Evolutionary conservation across 2,888 invertebrate species (phyloP).

Genomic region (Pedicia rivosa): DNA sequence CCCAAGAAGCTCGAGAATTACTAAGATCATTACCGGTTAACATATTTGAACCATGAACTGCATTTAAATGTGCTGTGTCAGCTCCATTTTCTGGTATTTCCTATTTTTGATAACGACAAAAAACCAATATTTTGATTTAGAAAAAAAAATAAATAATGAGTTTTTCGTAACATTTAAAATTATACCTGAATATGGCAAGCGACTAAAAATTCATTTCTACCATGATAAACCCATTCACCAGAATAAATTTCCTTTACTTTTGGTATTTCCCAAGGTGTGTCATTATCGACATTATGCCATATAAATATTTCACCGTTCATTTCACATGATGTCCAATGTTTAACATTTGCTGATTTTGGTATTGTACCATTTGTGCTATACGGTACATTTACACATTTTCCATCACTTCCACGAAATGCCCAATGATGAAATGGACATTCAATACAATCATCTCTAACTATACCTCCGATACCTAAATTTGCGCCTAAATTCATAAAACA

Average conservation of each 20-base stretch:
- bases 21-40: slow-evolving; percentile 33
- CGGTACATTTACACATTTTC: slow-evolving; percentile 59
- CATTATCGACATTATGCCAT: slow-evolving; percentile 64
- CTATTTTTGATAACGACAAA: too few relatives aligned
- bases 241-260: slow-evolving; percentile 36
- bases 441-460: slow-evolving; percentile 57
- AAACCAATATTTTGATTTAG: too few relatives aligned
- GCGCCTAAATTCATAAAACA: too few relatives aligned
- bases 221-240: slow-evolving; percentile 47
- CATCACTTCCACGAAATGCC: slow-evolving; percentile 60
- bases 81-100: slow-evolving; percentile 87
- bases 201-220: slow-evolving; percentile 61
- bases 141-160: too few relatives aligned
- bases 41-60: slow-evolving; percentile 52
- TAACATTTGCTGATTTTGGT: slow-evolving; percentile 49
- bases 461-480: slow-evolving; percentile 66
- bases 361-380: slow-evolving; percentile 43
- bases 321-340: slow-evolving; percentile 52
- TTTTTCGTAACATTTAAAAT: too few relatives aligned
- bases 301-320: slow-evolving; percentile 58
- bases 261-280: slow-evolving; percentile 53
- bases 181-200: slow-evolving; percentile 70
- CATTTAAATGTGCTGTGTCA: slow-evolving; percentile 63
- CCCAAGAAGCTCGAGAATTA: slow-evolving; percentile 21
- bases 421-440: slow-evolving; percentile 85